A percentile compares a stretch with the other conserved stretches of the same genome.
Evolutionary conservation across 2,888 invertebrate genomes (phyloP).

Genomic region (Xestoiulus laeticollis): DNA sequence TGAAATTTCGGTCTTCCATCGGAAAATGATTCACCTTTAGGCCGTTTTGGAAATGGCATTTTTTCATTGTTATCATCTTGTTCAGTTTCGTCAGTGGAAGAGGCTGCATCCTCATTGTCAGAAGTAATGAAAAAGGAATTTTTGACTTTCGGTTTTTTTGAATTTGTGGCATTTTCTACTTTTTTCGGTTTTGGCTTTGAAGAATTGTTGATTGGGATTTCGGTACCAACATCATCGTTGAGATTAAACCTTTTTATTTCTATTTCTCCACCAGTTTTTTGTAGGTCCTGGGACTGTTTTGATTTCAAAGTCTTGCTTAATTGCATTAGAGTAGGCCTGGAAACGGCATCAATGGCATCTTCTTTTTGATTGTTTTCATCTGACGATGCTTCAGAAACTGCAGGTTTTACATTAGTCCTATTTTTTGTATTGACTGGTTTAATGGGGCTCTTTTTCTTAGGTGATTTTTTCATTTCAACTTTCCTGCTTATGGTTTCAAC

Average conservation of each 20-base stretch:
- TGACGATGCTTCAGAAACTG: background rate
- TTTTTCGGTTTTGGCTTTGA: background rate
- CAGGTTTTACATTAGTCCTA: background rate
- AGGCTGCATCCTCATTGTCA: background rate
- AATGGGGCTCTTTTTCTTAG: background rate
- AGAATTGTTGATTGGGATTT: background rate
- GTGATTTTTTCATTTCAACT: background rate
- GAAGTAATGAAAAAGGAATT: background rate
- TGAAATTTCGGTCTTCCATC: background rate
- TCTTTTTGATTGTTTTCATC: background rate
- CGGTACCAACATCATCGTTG: background rate
- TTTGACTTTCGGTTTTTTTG: background rate
- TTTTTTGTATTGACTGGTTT: background rate
- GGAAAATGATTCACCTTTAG: background rate
- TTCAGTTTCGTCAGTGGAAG: background rate
- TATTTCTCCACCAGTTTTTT: conserved; percentile 32
- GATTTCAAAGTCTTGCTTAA: background rate
- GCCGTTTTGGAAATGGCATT: background rate
- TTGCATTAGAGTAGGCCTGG: background rate
- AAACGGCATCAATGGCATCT: background rate
- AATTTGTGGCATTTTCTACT: background rate
- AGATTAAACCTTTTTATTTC: conserved; percentile 46
- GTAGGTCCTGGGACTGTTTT: background rate
- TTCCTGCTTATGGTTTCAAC: background rate
- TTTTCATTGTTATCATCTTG: background rate